Evolutionary conservation across 2,888 invertebrate species (phyloP).

Genomic region (Crepidodera aurea): DNA sequence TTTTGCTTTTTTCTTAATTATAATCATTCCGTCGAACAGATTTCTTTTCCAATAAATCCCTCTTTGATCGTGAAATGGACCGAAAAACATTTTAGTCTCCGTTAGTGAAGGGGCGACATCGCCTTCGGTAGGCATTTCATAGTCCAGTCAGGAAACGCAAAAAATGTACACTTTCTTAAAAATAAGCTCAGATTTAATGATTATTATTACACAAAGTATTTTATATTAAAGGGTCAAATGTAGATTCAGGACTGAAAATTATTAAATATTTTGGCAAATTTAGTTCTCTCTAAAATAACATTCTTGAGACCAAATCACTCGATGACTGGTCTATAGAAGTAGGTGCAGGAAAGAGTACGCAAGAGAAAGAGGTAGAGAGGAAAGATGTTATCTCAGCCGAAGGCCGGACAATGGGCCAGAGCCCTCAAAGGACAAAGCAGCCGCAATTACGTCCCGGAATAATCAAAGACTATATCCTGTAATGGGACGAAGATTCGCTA

Average conservation of each 20-base stretch:
- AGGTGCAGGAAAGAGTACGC: constrained; percentile 13
- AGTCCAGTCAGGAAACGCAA: neutral
- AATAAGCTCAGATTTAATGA: neutral
- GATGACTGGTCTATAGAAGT: constrained; percentile 6
- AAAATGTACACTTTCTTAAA: too few relatives aligned
- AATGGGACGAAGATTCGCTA: constrained; percentile 54
- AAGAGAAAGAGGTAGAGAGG: constrained; percentile 28
- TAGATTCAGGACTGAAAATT: too few relatives aligned
- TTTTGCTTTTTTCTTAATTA: constrained; percentile 27
- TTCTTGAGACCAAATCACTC: too few relatives aligned
- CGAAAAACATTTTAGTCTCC: constrained; percentile 32
- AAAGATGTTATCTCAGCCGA: constrained; percentile 44
- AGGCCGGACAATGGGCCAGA: constrained; percentile 55
- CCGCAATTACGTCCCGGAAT: constrained; percentile 59
- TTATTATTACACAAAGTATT: too few relatives aligned
- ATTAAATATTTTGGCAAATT: too few relatives aligned
- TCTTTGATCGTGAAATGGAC: constrained; percentile 36
- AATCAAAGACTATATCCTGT: constrained; percentile 60
- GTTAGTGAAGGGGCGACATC: constrained; percentile 3
- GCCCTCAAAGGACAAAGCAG: constrained; percentile 58
- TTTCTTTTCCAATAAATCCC: constrained; percentile 31
- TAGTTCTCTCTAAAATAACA: too few relatives aligned
- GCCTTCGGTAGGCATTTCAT: neutral
- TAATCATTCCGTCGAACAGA: constrained; percentile 29
- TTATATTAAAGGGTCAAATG: too few relatives aligned